A percentile compares a stretch with the other conserved stretches of the same genome.
Conservation (phyloP, 2,113 vertebrate species). For the Phyllostomus hastatus region DNA sequence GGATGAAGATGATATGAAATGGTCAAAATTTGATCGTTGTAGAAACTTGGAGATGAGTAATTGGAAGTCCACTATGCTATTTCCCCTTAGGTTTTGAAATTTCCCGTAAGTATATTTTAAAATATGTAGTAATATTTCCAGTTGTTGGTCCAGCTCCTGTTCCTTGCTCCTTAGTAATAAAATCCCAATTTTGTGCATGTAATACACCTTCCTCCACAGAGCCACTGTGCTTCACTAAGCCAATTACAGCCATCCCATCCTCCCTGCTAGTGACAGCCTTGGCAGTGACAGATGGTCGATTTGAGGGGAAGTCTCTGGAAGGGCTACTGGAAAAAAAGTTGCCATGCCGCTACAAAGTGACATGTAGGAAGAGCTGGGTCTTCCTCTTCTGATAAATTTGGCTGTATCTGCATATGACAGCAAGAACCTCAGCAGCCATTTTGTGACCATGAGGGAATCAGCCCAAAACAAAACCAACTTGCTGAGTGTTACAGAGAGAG, state of each 20-base stretch:
- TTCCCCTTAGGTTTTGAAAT: neutral
- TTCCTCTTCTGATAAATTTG: neutral
- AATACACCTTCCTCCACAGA: neutral
- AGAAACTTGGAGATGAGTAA: neutral
- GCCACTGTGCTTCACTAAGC: neutral
- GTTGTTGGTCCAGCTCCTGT: neutral
- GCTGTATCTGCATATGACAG: neutral
- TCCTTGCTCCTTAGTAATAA: neutral
- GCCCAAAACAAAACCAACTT: neutral
- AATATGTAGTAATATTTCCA: neutral
- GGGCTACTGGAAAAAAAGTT: neutral
- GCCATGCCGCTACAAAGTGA: neutral
- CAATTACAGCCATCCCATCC: neutral
- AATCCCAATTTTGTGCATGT: neutral
- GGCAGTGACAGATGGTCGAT: neutral
- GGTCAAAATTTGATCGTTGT: neutral
- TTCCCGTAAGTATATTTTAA: neutral
- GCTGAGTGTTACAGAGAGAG: neutral
- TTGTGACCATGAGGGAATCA: slow-evolving; percentile 12
- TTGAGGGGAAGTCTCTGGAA: neutral
- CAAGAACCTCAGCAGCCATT: slow-evolving; percentile 33
- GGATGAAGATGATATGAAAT: neutral
- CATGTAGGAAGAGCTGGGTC: neutral
- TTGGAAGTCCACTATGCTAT: neutral
- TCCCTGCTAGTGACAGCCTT: neutral